Conservation (phyloP, 2,797 vertebrate species). For the Falco peregrinus region DNA sequence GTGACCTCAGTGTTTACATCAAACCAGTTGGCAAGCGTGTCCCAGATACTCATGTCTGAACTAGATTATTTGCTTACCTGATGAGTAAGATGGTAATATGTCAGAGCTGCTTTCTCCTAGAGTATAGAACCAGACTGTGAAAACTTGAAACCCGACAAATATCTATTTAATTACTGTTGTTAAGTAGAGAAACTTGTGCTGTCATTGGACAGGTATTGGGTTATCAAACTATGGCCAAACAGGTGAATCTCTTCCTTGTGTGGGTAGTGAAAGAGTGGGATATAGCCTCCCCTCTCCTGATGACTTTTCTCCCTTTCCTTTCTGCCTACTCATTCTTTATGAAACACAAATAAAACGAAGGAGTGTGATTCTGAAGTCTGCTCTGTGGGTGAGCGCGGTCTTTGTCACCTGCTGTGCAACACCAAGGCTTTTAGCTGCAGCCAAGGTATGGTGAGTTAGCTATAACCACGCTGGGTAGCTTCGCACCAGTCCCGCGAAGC, state of each 20-base stretch:
- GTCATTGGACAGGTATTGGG: not conserved
- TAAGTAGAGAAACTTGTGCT: not conserved
- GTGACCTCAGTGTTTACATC: constrained; percentile 19
- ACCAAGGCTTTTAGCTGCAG: not conserved
- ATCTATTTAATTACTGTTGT: not conserved
- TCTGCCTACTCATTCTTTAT: not conserved
- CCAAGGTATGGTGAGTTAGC: not conserved
- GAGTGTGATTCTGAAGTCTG: not conserved
- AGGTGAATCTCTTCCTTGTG: not conserved
- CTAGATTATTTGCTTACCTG: not conserved
- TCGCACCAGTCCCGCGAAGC: not conserved
- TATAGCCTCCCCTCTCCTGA: not conserved
- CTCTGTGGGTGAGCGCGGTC: not conserved
- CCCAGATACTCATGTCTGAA: not conserved
- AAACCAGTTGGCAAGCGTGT: not conserved
- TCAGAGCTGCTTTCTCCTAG: not conserved
- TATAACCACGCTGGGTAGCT: not conserved
- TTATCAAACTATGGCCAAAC: not conserved
- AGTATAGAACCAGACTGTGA: not conserved
- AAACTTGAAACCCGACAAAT: not conserved
- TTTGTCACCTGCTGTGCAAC: not conserved
- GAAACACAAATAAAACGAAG: not conserved
- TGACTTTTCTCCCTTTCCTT: not conserved
- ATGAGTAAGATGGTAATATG: not conserved
- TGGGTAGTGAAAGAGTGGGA: not conserved